These are phyloP conservation scores for Trichomycterus rosablanca DNA, from an alignment of 2,113 vertebrate genomes.

Conservation along the genomic window DNA sequence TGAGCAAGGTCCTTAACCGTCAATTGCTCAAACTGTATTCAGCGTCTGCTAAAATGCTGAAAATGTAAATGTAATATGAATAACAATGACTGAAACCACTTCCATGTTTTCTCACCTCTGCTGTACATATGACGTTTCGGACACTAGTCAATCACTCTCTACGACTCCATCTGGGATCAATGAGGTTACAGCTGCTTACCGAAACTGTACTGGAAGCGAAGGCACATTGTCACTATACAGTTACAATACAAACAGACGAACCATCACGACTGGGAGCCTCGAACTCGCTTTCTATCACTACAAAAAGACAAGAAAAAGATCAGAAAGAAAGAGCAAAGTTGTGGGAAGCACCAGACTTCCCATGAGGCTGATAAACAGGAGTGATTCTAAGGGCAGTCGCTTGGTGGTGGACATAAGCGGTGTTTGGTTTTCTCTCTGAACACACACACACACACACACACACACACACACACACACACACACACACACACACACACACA, in stretches of 20 bases:
- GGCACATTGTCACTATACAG: slow-evolving; percentile 3
- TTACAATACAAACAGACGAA: background rate
- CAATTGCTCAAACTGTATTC: too few relatives aligned
- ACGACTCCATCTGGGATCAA: too few relatives aligned
- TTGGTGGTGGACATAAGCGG: background rate
- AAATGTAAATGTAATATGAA: too few relatives aligned
- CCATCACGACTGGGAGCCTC: background rate
- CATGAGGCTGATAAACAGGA: slow-evolving; percentile 24
- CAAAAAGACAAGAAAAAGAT: background rate
- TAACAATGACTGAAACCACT: too few relatives aligned
- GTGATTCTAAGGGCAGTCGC: too few relatives aligned
- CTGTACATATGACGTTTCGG: too few relatives aligned
- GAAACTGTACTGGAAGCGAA: slow-evolving; percentile 41
- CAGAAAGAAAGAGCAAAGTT: background rate
- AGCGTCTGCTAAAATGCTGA: too few relatives aligned
- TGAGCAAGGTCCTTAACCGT: too few relatives aligned
- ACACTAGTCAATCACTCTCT: too few relatives aligned
- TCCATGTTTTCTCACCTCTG: too few relatives aligned
- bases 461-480: background rate
- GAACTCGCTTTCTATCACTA: slow-evolving; percentile 1
- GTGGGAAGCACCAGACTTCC: slow-evolving; percentile 14
- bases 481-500: background rate
- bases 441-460: background rate
- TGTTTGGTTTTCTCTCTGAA: background rate
- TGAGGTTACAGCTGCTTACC: slow-evolving; percentile 16